Conservation (phyloP, 2,113 vertebrate genomes). For the Vireo altiloquus region DNA sequence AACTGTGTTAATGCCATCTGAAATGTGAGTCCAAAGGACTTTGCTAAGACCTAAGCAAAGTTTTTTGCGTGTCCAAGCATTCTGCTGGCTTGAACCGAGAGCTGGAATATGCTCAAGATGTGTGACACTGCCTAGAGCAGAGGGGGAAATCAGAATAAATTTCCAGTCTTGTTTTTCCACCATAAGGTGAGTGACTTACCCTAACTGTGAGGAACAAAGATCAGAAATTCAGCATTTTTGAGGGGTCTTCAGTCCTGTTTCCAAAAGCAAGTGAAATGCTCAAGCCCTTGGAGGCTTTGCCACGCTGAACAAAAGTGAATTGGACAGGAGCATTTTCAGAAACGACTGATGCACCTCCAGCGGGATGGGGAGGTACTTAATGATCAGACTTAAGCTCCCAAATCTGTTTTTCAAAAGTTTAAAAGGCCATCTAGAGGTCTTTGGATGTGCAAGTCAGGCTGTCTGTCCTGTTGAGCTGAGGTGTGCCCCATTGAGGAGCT, state of each 20-base stretch:
- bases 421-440: neutral
- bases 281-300: neutral
- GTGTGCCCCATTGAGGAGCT: neutral
- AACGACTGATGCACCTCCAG: neutral
- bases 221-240: neutral
- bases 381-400: neutral
- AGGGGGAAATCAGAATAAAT: neutral
- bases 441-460: neutral
- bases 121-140: neutral
- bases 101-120: neutral
- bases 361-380: neutral
- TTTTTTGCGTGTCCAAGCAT: accelerated
- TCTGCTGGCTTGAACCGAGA: neutral
- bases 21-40: neutral
- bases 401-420: neutral
- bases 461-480: neutral
- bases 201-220: neutral
- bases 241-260: neutral
- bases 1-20: neutral
- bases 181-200: neutral
- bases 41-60: neutral
- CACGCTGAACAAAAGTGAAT: neutral
- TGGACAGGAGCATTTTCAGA: neutral
- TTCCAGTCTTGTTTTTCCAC: neutral
- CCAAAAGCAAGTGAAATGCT: neutral